Evolutionary conservation across 92 coral and sea anemone genomes (phyloP).

Genomic region (Zoanthus sansibaricus): DNA sequence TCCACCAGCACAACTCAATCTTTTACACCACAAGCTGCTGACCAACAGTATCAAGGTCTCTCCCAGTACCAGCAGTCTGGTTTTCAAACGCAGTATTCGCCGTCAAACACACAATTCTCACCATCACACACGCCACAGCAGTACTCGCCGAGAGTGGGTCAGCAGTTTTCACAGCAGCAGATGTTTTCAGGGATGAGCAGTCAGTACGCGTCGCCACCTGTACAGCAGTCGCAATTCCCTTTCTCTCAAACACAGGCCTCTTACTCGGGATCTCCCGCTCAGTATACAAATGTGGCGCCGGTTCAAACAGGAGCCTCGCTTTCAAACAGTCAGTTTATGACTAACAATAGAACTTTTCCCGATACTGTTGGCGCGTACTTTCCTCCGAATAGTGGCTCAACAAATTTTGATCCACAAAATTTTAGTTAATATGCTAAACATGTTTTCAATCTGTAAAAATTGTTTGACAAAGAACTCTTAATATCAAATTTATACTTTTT

Average conservation of each 20-base stretch:
- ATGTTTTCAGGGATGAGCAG: slow-evolving; percentile 43
- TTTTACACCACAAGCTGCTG: slow-evolving; percentile 31
- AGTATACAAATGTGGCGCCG: slow-evolving; percentile 31
- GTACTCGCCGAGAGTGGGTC: slow-evolving; percentile 37
- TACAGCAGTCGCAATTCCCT: slow-evolving; percentile 41
- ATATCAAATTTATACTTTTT: background rate
- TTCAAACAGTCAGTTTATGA: slow-evolving; percentile 14
- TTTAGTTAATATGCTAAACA: slow-evolving; percentile 17
- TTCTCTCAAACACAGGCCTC: slow-evolving; percentile 16
- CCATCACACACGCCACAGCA: slow-evolving; percentile 38
- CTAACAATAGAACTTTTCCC: slow-evolving; percentile 24
- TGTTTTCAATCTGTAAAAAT: background rate
- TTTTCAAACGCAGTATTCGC: slow-evolving; percentile 37
- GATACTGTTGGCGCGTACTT: slow-evolving; percentile 9
- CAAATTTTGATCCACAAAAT: slow-evolving; percentile 33
- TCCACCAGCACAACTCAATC: slow-evolving; percentile 16
- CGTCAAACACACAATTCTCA: slow-evolving; percentile 27
- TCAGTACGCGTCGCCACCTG: slow-evolving; percentile 38
- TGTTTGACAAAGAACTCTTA: background rate
- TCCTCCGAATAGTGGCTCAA: slow-evolving; percentile 11
- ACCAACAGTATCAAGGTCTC: slow-evolving; percentile 40
- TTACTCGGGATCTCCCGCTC: slow-evolving; percentile 13
- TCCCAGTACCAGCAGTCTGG: slow-evolving; percentile 38
- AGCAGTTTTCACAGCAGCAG: slow-evolving; percentile 43
- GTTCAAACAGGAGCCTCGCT: slow-evolving; percentile 15